Evolutionary conservation across 2,888 invertebrate species (phyloP), one percentile per base, ranked within the genome.

Genomic region (Terebella lapidaria): DNA sequence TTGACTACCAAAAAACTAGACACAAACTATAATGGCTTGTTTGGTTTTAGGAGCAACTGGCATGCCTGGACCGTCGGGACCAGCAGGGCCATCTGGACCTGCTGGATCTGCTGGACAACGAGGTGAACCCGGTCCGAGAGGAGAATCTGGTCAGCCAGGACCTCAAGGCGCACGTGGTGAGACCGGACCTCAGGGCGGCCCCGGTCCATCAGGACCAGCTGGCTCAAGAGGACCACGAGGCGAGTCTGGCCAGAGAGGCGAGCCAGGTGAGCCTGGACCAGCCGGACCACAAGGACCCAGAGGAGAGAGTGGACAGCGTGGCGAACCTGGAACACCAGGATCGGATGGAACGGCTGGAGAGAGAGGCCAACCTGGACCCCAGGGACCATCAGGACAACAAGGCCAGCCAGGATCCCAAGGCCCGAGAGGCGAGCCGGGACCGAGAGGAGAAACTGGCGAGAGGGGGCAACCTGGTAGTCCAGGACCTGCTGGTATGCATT

Each of bases 321-420:
- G 60, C 27, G 46, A 25, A 28, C 42, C 26, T 3, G 60, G 60
- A 42, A 10, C 42, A 42, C 30, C 30, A 25, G 62, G 64, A 30
- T 24, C 55, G 15, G 27, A 60, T 30, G 64, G 64, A 59, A 56
- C 42, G 2, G 22, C 60, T 20, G 60, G 60, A 46, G 20, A n/a
- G 5, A 3, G 28, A 18, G 59, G 58, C 20, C 2, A 35, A 22
- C 55, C 54, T 3, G 61, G 58, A 56, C 57, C 46, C 2, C 2
- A n/a, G 3, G 91, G 91, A 3, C 85, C 87, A 1, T 53, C 55
- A 2, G 59, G 59, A 49, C 10, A 22, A n/a, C 49, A 15, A 10
- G 49, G 49, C 5, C 22, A 10, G 30, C 60, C 55, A 24, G 66
- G 66, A 52, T 29, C 57, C n/a, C 58, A 59, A 26, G 67, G 67